Percentiles rank a stretch among this genome's conserved stretches.
These are phyloP conservation scores for Pseudochaenichthys georgianus DNA, from an alignment of 2,797 vertebrate species.

Conservation along the genomic window DNA sequence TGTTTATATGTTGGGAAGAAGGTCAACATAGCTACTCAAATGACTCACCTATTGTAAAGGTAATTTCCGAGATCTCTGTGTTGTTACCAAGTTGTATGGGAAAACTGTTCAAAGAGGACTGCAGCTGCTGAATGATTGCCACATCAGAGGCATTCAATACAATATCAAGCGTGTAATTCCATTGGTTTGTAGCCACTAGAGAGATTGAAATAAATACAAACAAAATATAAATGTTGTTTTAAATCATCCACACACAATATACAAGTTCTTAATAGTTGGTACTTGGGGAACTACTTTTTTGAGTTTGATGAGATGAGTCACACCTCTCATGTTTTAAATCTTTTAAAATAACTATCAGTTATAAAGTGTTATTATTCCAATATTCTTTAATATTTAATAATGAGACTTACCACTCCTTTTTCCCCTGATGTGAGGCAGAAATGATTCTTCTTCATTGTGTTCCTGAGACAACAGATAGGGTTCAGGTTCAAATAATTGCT, in stretches of 20 bases:
- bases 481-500: background rate
- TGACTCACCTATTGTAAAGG: constrained; percentile 63
- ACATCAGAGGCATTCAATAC: constrained; percentile 38
- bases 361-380: background rate
- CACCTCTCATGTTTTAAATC: background rate
- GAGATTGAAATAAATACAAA: background rate
- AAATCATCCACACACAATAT: background rate
- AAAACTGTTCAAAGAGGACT: constrained; percentile 38
- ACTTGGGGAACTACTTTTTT: background rate
- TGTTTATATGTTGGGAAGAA: background rate
- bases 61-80: constrained; percentile 46
- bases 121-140: constrained; percentile 37
- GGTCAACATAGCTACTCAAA: constrained; percentile 13
- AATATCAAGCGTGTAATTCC: constrained; percentile 55
- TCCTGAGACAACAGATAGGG: constrained; percentile 32
- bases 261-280: background rate
- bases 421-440: constrained; percentile 42
- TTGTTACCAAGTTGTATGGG: constrained; percentile 54
- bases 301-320: background rate
- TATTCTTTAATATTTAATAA: background rate
- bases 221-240: background rate
- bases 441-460: constrained; percentile 24
- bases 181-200: constrained; percentile 22
- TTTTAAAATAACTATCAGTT: background rate
- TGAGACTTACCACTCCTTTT: constrained; percentile 62